Evolutionary conservation across 1,140 invertebrate species (phyloP).

Genomic region (Thereuonema tuberculata): DNA sequence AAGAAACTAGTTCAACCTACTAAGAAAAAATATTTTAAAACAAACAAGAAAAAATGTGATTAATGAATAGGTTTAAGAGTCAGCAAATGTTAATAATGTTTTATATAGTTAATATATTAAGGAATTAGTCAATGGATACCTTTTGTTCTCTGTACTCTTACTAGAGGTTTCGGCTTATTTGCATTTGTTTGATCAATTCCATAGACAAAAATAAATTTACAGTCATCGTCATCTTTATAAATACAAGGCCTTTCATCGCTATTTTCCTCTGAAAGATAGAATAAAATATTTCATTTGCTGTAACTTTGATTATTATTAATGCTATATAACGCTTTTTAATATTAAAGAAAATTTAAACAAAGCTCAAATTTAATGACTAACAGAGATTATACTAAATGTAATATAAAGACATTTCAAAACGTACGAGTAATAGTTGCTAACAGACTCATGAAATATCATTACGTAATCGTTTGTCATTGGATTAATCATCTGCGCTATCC

Average conservation of each 20-base stretch:
- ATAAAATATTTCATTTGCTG: conserved; percentile 20
- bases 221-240: conserved; percentile 70
- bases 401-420: no score
- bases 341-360: neutral
- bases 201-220: conserved; percentile 68
- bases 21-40: no score
- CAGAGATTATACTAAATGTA: no score
- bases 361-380: neutral
- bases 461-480: no score
- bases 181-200: conserved; percentile 39
- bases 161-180: conserved; percentile 33
- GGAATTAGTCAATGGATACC: conserved; percentile 22
- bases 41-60: no score
- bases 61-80: no score
- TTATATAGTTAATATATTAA: neutral
- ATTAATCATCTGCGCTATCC: no score
- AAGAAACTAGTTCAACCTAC: no score
- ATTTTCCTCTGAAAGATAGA: conserved; percentile 11
- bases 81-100: neutral
- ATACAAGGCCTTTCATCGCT: conserved; percentile 39
- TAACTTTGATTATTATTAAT: conserved; percentile 21
- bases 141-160: conserved; percentile 56
- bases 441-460: no score
- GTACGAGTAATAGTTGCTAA: no score
- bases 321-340: conserved; percentile 24